Evolutionary conservation across 2,113 vertebrate species (phyloP).

Genomic region (Montifringilla adamsi): DNA sequence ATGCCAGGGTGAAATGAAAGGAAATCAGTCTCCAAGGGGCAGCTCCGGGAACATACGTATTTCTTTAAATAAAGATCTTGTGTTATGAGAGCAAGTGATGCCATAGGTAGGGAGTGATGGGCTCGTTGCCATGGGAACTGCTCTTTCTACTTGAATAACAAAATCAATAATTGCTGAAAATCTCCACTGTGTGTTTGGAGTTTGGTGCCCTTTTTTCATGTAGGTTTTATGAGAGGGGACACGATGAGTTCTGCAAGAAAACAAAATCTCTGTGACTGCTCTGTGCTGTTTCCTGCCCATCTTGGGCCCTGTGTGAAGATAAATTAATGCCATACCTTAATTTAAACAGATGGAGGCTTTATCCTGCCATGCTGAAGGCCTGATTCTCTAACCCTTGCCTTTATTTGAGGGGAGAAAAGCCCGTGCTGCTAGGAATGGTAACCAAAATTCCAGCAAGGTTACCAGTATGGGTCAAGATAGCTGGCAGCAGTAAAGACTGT

Average conservation of each 20-base stretch:
- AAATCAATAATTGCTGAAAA: constrained; percentile 61
- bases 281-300: not conserved
- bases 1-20: not conserved
- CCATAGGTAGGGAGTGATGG: constrained; percentile 28
- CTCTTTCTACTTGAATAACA: constrained; percentile 50
- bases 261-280: not conserved
- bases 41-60: not conserved
- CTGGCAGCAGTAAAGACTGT: not conserved
- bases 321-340: not conserved
- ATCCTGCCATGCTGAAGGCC: not conserved
- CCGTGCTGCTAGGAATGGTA: not conserved
- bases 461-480: not conserved
- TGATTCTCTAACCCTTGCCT: not conserved
- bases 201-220: not conserved
- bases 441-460: not conserved
- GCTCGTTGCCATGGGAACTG: constrained; percentile 55
- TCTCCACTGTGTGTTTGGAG: constrained; percentile 6
- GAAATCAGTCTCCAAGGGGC: not conserved
- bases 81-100: not conserved
- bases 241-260: not conserved
- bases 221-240: not conserved
- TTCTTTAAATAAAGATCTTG: not conserved
- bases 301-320: accelerated
- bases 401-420: not conserved
- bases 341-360: not conserved